phyloP scores from a whole-genome alignment of 1,140 invertebrate genomes.

The Capitella teleta region DNA sequence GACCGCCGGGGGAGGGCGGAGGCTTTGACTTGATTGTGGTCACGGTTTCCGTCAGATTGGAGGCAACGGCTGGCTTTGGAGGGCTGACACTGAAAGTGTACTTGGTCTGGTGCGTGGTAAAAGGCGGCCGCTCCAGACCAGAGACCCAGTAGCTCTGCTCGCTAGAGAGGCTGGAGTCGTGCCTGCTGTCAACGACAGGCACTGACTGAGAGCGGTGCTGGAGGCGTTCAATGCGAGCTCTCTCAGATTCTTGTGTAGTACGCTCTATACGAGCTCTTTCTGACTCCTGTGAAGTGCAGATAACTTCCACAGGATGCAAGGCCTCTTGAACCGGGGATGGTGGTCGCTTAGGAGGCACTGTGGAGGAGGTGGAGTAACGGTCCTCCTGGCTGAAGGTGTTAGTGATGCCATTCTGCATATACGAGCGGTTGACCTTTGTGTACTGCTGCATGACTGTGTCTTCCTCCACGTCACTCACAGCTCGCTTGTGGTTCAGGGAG shows the following conservation, averaged over 20 bases:
- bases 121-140: slow-evolving; percentile 10
- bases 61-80: slow-evolving; percentile 3
- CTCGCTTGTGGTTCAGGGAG: neutral
- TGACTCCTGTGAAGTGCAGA: neutral
- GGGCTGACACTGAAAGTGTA: slow-evolving; percentile 11
- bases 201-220: neutral
- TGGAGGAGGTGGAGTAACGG: neutral
- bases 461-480: slow-evolving; percentile 11
- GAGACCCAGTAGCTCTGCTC: slow-evolving; percentile 8
- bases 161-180: neutral
- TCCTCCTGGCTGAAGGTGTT: neutral
- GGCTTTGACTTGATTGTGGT: neutral
- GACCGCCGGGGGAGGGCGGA: neutral
- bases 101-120: slow-evolving; percentile 13
- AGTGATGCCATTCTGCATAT: neutral
- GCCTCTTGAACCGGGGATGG: neutral
- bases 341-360: too few species aligned
- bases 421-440: neutral
- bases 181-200: too few species aligned
- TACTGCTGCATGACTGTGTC: neutral
- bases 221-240: too few species aligned
- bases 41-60: too few species aligned
- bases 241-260: too few species aligned
- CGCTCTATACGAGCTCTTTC: neutral
- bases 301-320: neutral